Conservation (phyloP, 2,113 vertebrate species). For the Lucifuga dentata region DNA sequence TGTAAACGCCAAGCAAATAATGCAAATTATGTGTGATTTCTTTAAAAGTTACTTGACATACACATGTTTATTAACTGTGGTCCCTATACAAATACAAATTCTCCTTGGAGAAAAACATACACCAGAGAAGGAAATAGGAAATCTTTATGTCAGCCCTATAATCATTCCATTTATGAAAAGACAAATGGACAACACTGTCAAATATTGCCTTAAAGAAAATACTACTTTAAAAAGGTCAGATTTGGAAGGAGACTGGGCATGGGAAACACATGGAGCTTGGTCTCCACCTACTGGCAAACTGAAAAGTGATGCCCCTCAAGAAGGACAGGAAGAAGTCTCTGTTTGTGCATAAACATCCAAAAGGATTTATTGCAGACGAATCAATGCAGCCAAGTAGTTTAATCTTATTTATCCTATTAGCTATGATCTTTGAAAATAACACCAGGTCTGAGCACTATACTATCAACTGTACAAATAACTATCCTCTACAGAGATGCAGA, state of each 20-base stretch:
- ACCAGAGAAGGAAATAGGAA: conserved; percentile 17
- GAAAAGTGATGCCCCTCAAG: conserved; percentile 43
- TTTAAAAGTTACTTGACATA: conserved; percentile 15
- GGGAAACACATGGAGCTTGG: conserved; percentile 71
- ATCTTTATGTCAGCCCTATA: conserved; percentile 44
- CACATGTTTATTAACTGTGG: conserved; percentile 45
- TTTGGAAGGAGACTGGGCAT: conserved; percentile 34
- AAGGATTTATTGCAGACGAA: not conserved
- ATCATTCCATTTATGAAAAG: conserved; percentile 67
- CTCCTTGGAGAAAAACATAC: conserved; percentile 29
- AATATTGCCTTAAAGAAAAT: conserved; percentile 57
- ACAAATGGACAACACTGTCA: conserved; percentile 63
- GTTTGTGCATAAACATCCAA: conserved; percentile 3
- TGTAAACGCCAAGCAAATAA: no score
- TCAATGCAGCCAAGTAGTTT: not conserved
- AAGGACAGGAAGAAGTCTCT: conserved; percentile 2
- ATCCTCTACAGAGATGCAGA: conserved; percentile 3
- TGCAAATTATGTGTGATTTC: no score
- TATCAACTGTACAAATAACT: conserved; percentile 5
- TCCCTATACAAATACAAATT: conserved; percentile 43
- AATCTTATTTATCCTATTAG: not conserved
- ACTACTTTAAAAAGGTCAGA: conserved; percentile 64
- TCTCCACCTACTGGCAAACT: conserved; percentile 84
- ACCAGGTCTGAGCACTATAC: not conserved
- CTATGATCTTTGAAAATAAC: conserved; percentile 3